phyloP scores from a whole-genome alignment of 2,888 invertebrate genomes.

The Caenorhabditis sulstoni region DNA sequence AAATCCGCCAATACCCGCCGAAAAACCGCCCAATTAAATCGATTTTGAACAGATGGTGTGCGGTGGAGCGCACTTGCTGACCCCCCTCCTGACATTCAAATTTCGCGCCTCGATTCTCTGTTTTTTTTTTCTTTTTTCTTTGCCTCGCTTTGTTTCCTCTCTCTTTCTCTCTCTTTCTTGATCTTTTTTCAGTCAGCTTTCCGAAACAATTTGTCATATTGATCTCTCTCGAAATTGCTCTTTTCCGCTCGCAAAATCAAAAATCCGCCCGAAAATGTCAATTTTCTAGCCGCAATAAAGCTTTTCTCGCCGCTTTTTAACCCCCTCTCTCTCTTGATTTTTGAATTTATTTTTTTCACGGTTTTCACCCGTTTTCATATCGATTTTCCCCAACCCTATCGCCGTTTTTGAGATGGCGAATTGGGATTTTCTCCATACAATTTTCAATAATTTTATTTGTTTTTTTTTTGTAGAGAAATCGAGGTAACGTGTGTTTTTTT shows the following conservation, averaged over 20 bases:
- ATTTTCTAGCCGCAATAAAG: constrained; percentile 18
- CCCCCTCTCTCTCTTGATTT: not conserved
- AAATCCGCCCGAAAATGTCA: not conserved
- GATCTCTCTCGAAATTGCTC: constrained; percentile 6
- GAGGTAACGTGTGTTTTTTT: too few species aligned
- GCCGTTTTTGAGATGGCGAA: too few species aligned
- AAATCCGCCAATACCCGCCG: too few species aligned
- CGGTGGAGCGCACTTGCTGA: constrained; percentile 14
- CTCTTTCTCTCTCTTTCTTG: not conserved
- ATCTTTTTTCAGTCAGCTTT: not conserved
- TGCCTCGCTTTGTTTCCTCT: not conserved
- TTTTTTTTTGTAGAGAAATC: too few species aligned
- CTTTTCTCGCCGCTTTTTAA: constrained; percentile 5
- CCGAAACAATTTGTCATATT: not conserved
- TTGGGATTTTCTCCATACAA: not conserved
- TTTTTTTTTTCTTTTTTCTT: not conserved
- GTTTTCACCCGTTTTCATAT: constrained; percentile 8
- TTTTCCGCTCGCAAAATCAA: too few species aligned
- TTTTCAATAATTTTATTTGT: not conserved
- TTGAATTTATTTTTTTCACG: not conserved
- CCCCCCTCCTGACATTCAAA: constrained; percentile 5
- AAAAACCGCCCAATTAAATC: too few species aligned
- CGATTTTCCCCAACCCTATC: too few species aligned
- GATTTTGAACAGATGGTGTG: not conserved
- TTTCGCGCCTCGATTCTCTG: not conserved